These are phyloP conservation scores for Pristionchus fissidentatus DNA, from an alignment of 2,888 invertebrate species.

Conservation along the genomic window DNA sequence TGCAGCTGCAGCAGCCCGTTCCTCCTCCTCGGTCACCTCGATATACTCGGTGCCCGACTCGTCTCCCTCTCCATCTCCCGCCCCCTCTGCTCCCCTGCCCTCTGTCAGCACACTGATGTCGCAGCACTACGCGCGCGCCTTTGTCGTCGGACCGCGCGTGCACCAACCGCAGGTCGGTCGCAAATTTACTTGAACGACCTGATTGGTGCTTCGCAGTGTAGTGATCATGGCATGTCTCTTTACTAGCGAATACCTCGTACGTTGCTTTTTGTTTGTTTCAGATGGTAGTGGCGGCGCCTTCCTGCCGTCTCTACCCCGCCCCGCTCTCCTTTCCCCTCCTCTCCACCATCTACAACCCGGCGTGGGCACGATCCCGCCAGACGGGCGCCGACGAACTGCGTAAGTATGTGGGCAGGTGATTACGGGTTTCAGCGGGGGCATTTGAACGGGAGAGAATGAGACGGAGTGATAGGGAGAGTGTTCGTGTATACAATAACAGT, in stretches of 20 bases:
- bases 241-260: too few relatives aligned
- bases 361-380: not conserved
- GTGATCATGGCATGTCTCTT: too few relatives aligned
- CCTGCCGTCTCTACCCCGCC: not conserved
- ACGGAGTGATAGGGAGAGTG: too few relatives aligned
- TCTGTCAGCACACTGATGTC: not conserved
- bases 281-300: not conserved
- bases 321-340: not conserved
- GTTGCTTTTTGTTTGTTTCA: not conserved
- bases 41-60: too few relatives aligned
- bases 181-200: too few relatives aligned
- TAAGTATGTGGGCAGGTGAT: too few relatives aligned
- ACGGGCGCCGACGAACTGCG: not conserved
- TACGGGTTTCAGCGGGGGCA: too few relatives aligned
- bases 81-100: not conserved
- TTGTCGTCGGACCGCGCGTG: not conserved
- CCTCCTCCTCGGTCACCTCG: too few relatives aligned
- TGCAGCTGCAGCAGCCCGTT: too few relatives aligned
- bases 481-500: not conserved
- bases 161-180: conserved; percentile 5
- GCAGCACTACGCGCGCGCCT: conserved; percentile 5
- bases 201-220: too few relatives aligned
- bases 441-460: too few relatives aligned
- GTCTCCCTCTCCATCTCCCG: not conserved
- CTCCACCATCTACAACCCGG: not conserved